A percentile compares a stretch with the other conserved stretches of the same genome.
Evolutionary conservation across 2,797 vertebrate genomes (phyloP).

Genomic region (Australoheros facetus): DNA sequence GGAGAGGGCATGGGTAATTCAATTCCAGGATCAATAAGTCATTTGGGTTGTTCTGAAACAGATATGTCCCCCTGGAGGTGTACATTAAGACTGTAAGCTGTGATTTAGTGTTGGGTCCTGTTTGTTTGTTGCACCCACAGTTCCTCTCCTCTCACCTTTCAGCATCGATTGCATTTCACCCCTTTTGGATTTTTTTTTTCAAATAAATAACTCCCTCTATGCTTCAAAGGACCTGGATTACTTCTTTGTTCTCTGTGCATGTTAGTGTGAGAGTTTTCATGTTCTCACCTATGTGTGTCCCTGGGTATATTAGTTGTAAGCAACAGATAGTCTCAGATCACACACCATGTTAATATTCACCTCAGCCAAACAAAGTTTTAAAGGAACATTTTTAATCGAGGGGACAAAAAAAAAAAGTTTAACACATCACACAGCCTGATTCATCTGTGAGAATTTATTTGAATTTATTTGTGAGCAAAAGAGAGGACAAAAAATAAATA

Average conservation of each 20-base stretch:
- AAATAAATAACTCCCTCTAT: slow-evolving; percentile 33
- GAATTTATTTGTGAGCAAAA: slow-evolving; percentile 41
- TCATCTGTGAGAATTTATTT: slow-evolving; percentile 46
- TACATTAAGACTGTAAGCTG: slow-evolving; percentile 61
- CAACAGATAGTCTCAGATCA: slow-evolving; percentile 3
- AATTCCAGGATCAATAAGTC: slow-evolving; percentile 74
- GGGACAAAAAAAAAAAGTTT: background rate
- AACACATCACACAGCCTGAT: slow-evolving; percentile 26
- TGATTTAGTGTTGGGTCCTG: slow-evolving; percentile 63
- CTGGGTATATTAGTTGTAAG: slow-evolving; percentile 29
- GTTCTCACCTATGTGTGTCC: background rate
- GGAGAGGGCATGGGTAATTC: slow-evolving; percentile 52
- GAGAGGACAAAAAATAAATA: background rate
- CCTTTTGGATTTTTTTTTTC: slow-evolving; percentile 24
- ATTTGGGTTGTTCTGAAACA: slow-evolving; percentile 66
- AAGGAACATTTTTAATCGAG: slow-evolving; percentile 23
- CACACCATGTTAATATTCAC: slow-evolving; percentile 15
- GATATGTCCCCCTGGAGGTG: slow-evolving; percentile 70
- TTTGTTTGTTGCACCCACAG: slow-evolving; percentile 44
- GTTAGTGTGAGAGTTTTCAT: slow-evolving; percentile 2
- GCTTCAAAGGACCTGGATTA: slow-evolving; percentile 38
- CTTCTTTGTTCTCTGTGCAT: slow-evolving; percentile 29
- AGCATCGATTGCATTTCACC: slow-evolving; percentile 52
- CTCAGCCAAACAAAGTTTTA: slow-evolving; percentile 21
- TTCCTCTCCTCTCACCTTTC: slow-evolving; percentile 45